Evolutionary conservation across 2,797 vertebrate genomes (phyloP), one percentile per base, ranked within the genome.

Genomic region (Spea hammondii): DNA sequence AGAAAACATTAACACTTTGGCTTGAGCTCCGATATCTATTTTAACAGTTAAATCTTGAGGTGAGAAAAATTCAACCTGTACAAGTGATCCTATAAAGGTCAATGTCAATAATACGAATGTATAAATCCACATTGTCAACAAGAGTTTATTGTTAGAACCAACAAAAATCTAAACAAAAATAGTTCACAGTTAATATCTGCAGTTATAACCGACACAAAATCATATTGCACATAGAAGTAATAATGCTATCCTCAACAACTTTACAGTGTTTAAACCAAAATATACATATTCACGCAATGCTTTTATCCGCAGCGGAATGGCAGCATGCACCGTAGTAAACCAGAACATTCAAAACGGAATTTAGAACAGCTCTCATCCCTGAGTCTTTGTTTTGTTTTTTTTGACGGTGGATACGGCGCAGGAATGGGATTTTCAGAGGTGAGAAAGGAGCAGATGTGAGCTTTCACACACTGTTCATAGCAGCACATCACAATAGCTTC

Each of bases 101-200:
- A 32, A 32, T 32, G 32, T 32, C 32, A 32, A 32, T 32, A 32
- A 32, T 32, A 32, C 32, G 32, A 32, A 32, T 32, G 2, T 32
- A 32, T 74, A 7, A 81, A 79, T 84, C 89, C 87, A 92, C 88
- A 91, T 87, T 87, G 87, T 88, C 82, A 88, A 89, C 75, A 78
- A 90, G 83, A 88, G 91, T 92, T 94, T 92, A 92, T 92, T 91
- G 91, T 95, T 95, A 95, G 88, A 91, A 94, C 88, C 88, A 91
- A 82, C 86, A 85, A 86, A 84, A 86, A 83, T 83, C 85, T 85
- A 87, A 85, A 87, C 83, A 83, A 71, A 54, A 86, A 89, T 93
- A 95, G 90, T 92, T 94, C 92, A 93, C 90, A 91, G 92, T 92
- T 91, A 91, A 88, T 90, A 82, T 78, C 86, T 91, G 88, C 87